Evolutionary conservation across 2,797 vertebrate genomes (phyloP).

Genomic region (Simalia tracyae): DNA sequence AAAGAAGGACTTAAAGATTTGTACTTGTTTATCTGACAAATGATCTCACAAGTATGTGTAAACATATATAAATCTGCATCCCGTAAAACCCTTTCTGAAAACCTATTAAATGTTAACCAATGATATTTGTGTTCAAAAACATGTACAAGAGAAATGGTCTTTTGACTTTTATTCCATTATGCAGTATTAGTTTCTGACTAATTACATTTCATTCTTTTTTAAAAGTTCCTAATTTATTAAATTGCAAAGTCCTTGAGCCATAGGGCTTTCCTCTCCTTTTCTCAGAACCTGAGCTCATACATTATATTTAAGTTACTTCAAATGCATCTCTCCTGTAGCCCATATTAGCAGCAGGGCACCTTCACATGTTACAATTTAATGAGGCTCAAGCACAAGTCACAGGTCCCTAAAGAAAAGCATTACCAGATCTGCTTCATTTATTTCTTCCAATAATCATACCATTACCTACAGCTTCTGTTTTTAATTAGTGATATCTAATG

Average conservation of each 20-base stretch:
- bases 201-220: constrained; percentile 65
- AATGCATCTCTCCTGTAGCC: constrained; percentile 56
- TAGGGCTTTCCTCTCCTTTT: constrained; percentile 39
- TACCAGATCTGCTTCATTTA: constrained; percentile 73
- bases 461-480: constrained; percentile 74
- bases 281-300: constrained; percentile 57
- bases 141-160: constrained; percentile 34
- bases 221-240: constrained; percentile 68
- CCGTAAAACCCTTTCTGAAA: constrained; percentile 45
- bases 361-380: constrained; percentile 70
- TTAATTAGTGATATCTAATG: constrained; percentile 75
- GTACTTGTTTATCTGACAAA: neutral
- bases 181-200: constrained; percentile 60
- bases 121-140: constrained; percentile 48
- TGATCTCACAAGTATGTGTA: neutral
- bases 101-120: constrained; percentile 35
- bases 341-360: constrained; percentile 60
- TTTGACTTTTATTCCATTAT: constrained; percentile 59
- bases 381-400: constrained; percentile 65
- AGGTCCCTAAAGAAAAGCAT: constrained; percentile 63
- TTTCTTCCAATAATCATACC: constrained; percentile 74
- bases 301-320: constrained; percentile 72
- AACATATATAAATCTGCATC: neutral
- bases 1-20: neutral
- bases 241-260: constrained; percentile 64